These are phyloP conservation scores for Amazona guildingii DNA, from an alignment of 2,113 vertebrate species.

Conservation along the genomic window DNA sequence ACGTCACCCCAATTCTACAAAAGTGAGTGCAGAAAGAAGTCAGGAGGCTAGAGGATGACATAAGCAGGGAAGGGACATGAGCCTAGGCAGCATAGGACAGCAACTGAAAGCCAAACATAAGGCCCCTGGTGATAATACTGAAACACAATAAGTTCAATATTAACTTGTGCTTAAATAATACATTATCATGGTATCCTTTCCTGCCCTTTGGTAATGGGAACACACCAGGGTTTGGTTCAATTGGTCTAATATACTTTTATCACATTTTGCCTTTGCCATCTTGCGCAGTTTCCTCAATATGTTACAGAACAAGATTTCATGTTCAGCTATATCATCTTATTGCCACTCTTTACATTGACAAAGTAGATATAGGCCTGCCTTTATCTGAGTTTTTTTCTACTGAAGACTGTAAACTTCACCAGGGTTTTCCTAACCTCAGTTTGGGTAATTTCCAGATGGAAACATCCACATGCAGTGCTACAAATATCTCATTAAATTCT, in stretches of 20 bases:
- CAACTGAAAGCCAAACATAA: neutral
- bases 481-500: neutral
- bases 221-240: neutral
- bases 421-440: neutral
- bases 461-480: neutral
- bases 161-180: neutral
- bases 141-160: rapidly evolving
- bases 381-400: neutral
- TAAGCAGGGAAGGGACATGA: neutral
- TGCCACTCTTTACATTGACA: neutral
- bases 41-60: neutral
- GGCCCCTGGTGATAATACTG: neutral
- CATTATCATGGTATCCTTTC: rapidly evolving
- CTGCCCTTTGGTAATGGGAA: neutral
- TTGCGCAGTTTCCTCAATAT: neutral
- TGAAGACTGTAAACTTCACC: neutral
- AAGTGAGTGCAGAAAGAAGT: neutral
- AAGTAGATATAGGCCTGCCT: neutral
- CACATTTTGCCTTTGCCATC: neutral
- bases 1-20: too few species aligned
- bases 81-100: neutral
- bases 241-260: neutral
- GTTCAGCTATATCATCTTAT: neutral
- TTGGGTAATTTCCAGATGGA: neutral
- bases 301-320: neutral